Evolutionary conservation across 2,113 vertebrate species (phyloP), one percentile per base, ranked within the genome.

Genomic region (Ahaetulla prasina): DNA sequence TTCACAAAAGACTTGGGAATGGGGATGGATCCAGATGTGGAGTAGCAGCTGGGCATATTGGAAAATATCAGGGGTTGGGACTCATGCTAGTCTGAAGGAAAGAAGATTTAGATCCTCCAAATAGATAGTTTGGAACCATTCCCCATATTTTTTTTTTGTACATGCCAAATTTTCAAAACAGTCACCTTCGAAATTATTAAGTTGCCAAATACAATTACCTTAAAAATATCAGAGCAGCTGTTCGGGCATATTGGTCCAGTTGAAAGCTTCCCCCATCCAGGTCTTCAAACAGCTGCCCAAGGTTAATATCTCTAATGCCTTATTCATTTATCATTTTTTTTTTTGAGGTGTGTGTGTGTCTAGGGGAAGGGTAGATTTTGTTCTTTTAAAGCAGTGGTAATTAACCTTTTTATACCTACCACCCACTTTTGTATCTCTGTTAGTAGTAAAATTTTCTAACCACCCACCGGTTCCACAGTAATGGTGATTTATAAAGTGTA

Each of bases 241-340:
- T 27, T 95, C 92, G 87, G 94, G 95, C 96, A 96, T 94, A 95
- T 94, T 96, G 94, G 94, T 74, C 86, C 68, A 68, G 93, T 94
- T 94, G 91, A 92, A 60, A 30, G 14, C 43, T 50, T 50, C 35
- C 22, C 68, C 6, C 30, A 85, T 43, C 50, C 90, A 92, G 89
- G 45, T 95, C 96, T 91, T 89, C 91, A 55, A 96, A 94, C 95
- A 97, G 96, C 96, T 97, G 96, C 87, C 89, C 87, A 91, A 92
- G 68, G 74, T 89, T 92, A 92, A 92, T 92, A 74, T 60, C 45
- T 74, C 45, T 60, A 55, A 85, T 89, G 50, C 85, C 11, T 20
- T 60, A 85, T 89, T 92, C 88, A 89, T 92, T 92, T 88, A 80
- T 89, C 63, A 60, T 45, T 68, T 85, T 87, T 87, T 87, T 80